Conservation (phyloP, 1,140 invertebrate species). For the Calliphora vicina region DNA sequence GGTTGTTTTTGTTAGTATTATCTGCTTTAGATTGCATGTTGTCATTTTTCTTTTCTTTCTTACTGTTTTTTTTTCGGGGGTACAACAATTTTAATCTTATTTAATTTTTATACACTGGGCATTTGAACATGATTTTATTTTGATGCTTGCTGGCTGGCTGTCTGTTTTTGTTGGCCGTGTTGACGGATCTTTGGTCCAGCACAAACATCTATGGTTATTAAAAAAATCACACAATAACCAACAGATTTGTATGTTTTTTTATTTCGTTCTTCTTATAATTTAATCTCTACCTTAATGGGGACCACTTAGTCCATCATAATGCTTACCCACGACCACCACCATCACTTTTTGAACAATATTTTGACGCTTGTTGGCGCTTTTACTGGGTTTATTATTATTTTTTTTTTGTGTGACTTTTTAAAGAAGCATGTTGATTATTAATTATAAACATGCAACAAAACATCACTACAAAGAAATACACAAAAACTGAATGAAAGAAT, state of each 20-base stretch:
- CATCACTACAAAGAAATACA: not conserved
- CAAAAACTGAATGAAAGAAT: not conserved
- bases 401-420: not conserved
- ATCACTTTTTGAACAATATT: not conserved
- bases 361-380: constrained; percentile 12
- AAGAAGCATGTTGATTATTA: not conserved
- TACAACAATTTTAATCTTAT: not conserved
- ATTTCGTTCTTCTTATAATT: not conserved
- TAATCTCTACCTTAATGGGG: not conserved
- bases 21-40: constrained; percentile 16
- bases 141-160: too few species aligned
- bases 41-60: constrained; percentile 11
- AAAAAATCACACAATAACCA: constrained; percentile 9
- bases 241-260: not conserved
- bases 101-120: not conserved
- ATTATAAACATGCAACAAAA: not conserved
- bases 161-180: not conserved
- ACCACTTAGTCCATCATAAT: constrained; percentile 6
- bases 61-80: not conserved
- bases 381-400: not conserved
- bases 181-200: not conserved
- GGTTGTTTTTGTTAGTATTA: not conserved
- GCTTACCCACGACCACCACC: not conserved
- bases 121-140: not conserved
- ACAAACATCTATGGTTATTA: not conserved